Base-by-base conservation (phyloP, 2,113 vertebrate genomes). In the Orycteropus afer region DNA sequence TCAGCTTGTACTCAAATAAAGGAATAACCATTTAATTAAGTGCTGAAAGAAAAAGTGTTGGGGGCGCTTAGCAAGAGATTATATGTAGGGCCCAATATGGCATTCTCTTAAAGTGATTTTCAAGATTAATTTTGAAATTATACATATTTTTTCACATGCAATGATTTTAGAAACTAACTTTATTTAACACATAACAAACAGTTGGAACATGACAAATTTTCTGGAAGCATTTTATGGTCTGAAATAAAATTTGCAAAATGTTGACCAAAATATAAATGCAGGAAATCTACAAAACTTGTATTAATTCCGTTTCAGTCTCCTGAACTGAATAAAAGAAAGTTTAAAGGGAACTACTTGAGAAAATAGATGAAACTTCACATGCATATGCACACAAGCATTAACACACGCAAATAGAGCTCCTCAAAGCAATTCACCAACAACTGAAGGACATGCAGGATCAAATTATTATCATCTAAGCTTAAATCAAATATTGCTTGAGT, bases 161-260 rank as follows among this genome's bases (percentile, higher is more conserved):
- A 73, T 61, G n/a, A 81, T 47, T 76, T 76, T 32, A 69, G 84
- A 94, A 82, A 95, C 18, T 42, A 93, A 90, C 15, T 37, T 89
- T 77, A 27, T 22, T 89, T 79, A 88, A 94, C 34, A 88, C 14
- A 18, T 22, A 11, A 79, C 17, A 88, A n/a, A 34, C 6, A 55
- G 12, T 76, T 94, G 76, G 97, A 97, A 95, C 27, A 88, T 93
- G 82, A 74, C 1, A 94, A 22, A 89, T 79, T 95, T 98, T 96
- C 94, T 65, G 6, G 42, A 97, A 97, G 40, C 80, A 77, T 89
- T 97, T 98, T 83, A 96, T 32, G 47, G 95, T 80, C 45, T 12
- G 97, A 98, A 96, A 97, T 96, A 98, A 98, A 97, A 97, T 95
- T 14, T 57, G 55, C 37, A 93, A 96, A 97, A 78, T 0, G 51